phyloP scores from a whole-genome alignment of 2,797 vertebrate genomes.

The Menidia menidia region DNA sequence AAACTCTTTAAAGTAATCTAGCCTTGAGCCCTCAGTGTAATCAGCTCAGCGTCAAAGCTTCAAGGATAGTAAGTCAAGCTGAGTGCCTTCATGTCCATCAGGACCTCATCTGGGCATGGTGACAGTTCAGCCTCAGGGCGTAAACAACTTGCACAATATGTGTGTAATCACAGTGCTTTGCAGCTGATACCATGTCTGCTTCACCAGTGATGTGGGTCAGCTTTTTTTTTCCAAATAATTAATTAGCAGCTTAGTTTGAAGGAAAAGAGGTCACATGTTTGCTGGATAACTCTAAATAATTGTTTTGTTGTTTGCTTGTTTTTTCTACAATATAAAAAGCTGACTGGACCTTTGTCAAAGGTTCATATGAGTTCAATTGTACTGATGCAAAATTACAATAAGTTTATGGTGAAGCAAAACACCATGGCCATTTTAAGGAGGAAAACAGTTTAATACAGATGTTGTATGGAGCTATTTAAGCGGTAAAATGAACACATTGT shows the following conservation, averaged over 20 bases:
- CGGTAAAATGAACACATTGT: background rate
- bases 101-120: constrained; percentile 10
- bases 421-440: background rate
- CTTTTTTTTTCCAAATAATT: background rate
- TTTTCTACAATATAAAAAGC: background rate
- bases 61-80: constrained; percentile 3
- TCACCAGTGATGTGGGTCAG: constrained; percentile 18
- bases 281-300: background rate
- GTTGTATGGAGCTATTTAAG: constrained; percentile 3
- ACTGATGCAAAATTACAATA: background rate
- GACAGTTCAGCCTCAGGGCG: constrained; percentile 14
- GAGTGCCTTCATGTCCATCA: background rate
- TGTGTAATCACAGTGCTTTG: constrained; percentile 11
- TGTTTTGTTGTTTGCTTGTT: background rate
- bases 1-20: too few relatives aligned
- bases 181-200: constrained; percentile 1
- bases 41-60: constrained; percentile 6
- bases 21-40: background rate
- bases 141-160: constrained; percentile 17
- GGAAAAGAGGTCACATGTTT: too few relatives aligned
- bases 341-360: too few relatives aligned
- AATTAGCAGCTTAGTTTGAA: background rate
- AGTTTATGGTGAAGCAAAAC: background rate
- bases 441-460: background rate
- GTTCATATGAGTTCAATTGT: background rate